Conservation (phyloP, 2,113 vertebrate species). For the Varanus salvator region DNA sequence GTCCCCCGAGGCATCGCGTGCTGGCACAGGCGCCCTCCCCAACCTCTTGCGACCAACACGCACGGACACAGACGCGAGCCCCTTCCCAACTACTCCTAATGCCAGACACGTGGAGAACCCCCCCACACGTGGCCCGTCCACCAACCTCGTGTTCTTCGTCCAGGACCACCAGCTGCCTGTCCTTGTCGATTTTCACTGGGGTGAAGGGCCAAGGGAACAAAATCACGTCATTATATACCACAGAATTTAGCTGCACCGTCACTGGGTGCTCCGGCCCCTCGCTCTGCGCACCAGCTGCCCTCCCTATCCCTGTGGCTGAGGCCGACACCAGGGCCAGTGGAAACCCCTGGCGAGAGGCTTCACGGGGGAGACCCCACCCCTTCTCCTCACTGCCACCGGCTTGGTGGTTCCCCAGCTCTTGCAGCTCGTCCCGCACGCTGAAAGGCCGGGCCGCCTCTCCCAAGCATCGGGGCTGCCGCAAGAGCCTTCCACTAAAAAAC, state of each 20-base stretch:
- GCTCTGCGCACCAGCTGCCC: too few species aligned
- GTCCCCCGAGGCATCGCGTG: too few species aligned
- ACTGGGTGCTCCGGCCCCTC: background rate
- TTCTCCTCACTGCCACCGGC: too few species aligned
- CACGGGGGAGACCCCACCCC: too few species aligned
- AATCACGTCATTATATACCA: background rate
- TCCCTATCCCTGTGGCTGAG: background rate
- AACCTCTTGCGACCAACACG: background rate
- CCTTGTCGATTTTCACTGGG: conserved; percentile 98
- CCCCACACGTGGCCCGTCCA: conserved; percentile 70
- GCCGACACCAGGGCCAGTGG: background rate
- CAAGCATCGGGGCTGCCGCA: too few species aligned
- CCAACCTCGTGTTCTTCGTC: conserved; percentile 95
- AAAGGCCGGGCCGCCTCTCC: too few species aligned
- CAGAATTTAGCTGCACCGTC: too few species aligned
- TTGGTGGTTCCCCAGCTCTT: background rate
- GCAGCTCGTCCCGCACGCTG: background rate
- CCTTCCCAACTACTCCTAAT: conserved; percentile 67
- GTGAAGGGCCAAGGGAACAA: conserved; percentile 56
- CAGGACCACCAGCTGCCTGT: conserved; percentile 91
- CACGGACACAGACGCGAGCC: too few species aligned
- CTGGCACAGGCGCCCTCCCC: background rate
- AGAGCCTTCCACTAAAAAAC: too few species aligned
- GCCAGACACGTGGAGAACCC: conserved; percentile 64
- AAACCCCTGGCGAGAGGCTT: too few species aligned